phyloP scores from a whole-genome alignment of 1,140 invertebrate species.

The Araneus ventricosus region DNA sequence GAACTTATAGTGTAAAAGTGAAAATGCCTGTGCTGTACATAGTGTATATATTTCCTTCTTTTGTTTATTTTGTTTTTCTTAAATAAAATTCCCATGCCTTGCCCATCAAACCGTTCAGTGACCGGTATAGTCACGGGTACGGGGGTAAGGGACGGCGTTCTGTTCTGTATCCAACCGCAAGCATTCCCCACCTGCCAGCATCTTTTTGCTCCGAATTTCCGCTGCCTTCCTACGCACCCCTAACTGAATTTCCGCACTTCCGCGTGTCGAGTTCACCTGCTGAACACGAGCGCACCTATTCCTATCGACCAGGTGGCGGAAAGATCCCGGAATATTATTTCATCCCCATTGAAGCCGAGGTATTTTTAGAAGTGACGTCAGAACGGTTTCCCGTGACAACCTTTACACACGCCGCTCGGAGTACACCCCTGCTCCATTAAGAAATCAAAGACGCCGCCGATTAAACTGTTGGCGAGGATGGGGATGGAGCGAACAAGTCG shows the following conservation, averaged over 20 bases:
- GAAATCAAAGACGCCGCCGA: constrained; percentile 64
- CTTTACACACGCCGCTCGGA: constrained; percentile 22
- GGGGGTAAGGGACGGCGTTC: too few relatives aligned
- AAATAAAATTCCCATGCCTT: too few relatives aligned
- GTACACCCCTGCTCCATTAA: constrained; percentile 50
- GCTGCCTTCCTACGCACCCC: not conserved
- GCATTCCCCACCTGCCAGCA: too few relatives aligned
- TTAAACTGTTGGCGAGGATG: constrained; percentile 29
- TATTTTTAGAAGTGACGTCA: constrained; percentile 74
- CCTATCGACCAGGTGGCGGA: constrained; percentile 51
- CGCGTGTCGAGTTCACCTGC: not conserved
- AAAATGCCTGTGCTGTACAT: too few relatives aligned
- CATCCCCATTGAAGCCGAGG: constrained; percentile 60
- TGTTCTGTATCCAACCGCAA: too few relatives aligned
- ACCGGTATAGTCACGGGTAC: too few relatives aligned
- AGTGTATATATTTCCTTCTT: too few relatives aligned
- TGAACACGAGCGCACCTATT: not conserved
- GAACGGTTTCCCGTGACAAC: constrained; percentile 70
- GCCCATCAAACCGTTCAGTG: too few relatives aligned
- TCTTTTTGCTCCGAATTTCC: not conserved
- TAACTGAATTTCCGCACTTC: not conserved
- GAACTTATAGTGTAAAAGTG: too few relatives aligned
- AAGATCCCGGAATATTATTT: constrained; percentile 63
- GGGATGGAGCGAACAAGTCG: not conserved
- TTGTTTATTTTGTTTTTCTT: too few relatives aligned